Percentiles rank a stretch among this genome's conserved stretches.
phyloP scores from a whole-genome alignment of 2,797 vertebrate genomes.

The Sciurus vulgaris region DNA sequence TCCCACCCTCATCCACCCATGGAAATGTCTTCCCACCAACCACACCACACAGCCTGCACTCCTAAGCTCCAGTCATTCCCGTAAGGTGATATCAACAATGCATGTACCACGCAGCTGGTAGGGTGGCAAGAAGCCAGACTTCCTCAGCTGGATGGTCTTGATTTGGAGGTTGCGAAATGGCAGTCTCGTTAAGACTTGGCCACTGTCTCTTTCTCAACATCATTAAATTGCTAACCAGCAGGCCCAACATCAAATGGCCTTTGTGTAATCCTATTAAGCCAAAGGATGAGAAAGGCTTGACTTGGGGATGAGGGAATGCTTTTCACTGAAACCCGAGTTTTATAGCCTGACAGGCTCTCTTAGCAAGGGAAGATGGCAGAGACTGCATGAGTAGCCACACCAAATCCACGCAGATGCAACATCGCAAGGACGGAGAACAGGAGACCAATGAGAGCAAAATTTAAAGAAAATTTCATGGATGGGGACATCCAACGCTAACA shows the following conservation, averaged over 20 bases:
- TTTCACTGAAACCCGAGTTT: constrained; percentile 24
- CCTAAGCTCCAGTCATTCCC: neutral
- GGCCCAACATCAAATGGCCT: constrained; percentile 29
- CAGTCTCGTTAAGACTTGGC: constrained; percentile 49
- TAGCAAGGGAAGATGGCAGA: neutral
- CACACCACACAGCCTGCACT: neutral
- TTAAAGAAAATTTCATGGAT: neutral
- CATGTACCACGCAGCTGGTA: neutral
- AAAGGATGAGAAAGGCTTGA: constrained; percentile 38
- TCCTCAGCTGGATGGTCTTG: neutral
- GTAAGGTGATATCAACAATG: neutral
- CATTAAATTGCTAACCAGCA: constrained; percentile 55
- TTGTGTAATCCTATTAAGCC: constrained; percentile 34
- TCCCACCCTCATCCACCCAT: neutral
- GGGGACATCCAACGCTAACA: neutral
- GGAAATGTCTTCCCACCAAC: neutral
- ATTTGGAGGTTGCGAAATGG: constrained; percentile 38
- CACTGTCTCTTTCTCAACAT: constrained; percentile 41
- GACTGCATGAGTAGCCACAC: neutral
- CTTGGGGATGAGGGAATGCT: constrained; percentile 27
- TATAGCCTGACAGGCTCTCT: neutral
- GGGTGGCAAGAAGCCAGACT: constrained; percentile 15
- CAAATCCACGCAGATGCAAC: neutral
- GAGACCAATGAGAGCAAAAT: neutral
- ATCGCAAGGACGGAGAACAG: neutral